Conservation (phyloP, 2,888 invertebrate genomes). For the Aphidius colemani region DNA sequence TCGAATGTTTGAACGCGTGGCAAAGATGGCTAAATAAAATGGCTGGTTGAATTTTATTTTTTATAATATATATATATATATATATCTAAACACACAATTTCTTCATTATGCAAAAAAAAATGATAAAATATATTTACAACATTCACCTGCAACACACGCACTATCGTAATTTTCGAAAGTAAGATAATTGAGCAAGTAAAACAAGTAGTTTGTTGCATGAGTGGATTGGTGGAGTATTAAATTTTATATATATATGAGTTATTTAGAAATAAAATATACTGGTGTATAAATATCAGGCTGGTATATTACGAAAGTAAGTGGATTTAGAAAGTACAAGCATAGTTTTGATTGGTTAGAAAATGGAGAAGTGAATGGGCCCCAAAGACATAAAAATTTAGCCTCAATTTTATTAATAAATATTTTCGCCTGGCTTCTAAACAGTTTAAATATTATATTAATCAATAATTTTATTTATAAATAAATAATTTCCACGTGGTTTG, state of each 20-base stretch:
- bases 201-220: neutral
- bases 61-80: no score
- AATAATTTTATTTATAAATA: no score
- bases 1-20: slow-evolving; percentile 33
- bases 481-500: slow-evolving; percentile 5
- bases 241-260: slow-evolving; percentile 8
- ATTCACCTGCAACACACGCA: neutral
- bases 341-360: slow-evolving; percentile 15
- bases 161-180: slow-evolving; percentile 1
- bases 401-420: neutral
- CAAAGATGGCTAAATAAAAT: slow-evolving; percentile 38
- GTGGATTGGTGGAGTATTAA: neutral
- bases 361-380: slow-evolving; percentile 15
- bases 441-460: no score
- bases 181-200: slow-evolving; percentile 7
- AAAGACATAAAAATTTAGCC: no score
- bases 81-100: slow-evolving; percentile 15
- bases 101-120: slow-evolving; percentile 23
- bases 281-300: slow-evolving; percentile 24
- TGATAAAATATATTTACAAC: neutral
- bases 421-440: neutral
- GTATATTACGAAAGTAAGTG: slow-evolving; percentile 57
- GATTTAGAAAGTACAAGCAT: slow-evolving; percentile 59
- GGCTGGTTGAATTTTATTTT: slow-evolving; percentile 24
- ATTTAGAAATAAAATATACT: slow-evolving; percentile 26